phyloP scores from a whole-genome alignment of 2,113 vertebrate species.

The Mirza zaza region DNA sequence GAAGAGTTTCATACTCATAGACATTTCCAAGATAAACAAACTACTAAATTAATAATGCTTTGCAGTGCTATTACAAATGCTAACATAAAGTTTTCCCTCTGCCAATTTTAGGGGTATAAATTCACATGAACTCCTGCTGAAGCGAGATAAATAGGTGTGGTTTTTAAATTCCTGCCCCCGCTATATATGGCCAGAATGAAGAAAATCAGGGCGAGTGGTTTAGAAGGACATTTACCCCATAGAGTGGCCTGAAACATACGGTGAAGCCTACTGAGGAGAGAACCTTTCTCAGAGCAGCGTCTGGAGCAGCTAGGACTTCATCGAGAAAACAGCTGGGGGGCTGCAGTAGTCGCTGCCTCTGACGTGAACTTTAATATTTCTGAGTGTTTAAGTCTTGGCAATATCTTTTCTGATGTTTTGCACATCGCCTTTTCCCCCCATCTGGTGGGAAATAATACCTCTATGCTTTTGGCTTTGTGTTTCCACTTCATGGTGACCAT shows the following conservation, averaged over 20 bases:
- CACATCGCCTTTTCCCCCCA: not conserved
- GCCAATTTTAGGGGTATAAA: not conserved
- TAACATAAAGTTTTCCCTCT: not conserved
- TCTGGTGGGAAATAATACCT: too few relatives aligned
- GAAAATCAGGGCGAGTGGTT: not conserved
- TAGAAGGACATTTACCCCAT: not conserved
- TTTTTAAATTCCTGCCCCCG: not conserved
- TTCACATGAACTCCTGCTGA: not conserved
- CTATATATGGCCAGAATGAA: not conserved
- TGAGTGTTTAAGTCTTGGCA: not conserved
- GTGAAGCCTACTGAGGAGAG: not conserved
- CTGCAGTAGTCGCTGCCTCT: not conserved
- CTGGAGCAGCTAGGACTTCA: not conserved
- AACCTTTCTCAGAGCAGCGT: not conserved
- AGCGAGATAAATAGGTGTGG: not conserved
- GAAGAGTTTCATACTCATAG: not conserved
- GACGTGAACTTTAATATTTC: not conserved
- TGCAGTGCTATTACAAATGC: not conserved
- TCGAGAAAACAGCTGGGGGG: not conserved
- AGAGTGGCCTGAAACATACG: not conserved
- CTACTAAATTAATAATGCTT: not conserved
- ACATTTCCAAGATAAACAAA: not conserved
- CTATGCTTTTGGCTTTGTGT: not conserved
- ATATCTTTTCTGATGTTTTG: not conserved
- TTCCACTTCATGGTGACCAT: not conserved